Percentiles rank a stretch among this genome's conserved stretches.
Evolutionary conservation across 2,888 invertebrate species (phyloP).

Genomic region (Nomada goodeniana): DNA sequence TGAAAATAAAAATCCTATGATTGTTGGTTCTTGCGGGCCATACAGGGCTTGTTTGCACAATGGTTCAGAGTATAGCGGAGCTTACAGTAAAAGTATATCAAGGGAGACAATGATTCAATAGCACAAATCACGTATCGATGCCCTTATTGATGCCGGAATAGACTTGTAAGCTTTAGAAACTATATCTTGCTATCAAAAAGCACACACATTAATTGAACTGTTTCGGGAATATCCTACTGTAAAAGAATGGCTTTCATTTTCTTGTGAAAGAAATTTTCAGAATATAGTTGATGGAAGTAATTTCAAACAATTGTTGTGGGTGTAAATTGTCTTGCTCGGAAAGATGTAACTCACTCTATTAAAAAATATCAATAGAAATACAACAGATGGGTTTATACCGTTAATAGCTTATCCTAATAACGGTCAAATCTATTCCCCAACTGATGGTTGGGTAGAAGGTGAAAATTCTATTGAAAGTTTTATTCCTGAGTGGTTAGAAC

Average conservation of each 20-base stretch:
- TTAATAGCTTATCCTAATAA: constrained; percentile 97
- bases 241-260: constrained; percentile 95
- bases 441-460: constrained; percentile 85
- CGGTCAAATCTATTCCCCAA: constrained; percentile 91
- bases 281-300: constrained; percentile 92
- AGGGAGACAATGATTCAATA: constrained; percentile 89
- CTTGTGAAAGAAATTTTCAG: constrained; percentile 89
- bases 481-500: constrained; percentile 91
- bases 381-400: constrained; percentile 86
- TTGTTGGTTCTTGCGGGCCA: constrained; percentile 96
- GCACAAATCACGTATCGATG: constrained; percentile 93
- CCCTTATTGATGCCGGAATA: constrained; percentile 91
- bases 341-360: constrained; percentile 88
- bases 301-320: constrained; percentile 95
- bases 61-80: constrained; percentile 97
- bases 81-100: constrained; percentile 89
- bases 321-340: constrained; percentile 93
- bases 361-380: constrained; percentile 85
- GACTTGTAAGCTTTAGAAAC: constrained; percentile 96
- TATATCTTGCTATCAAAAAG: constrained; percentile 94
- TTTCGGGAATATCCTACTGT: constrained; percentile 91
- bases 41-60: constrained; percentile 96
- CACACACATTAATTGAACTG: constrained; percentile 91
- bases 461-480: constrained; percentile 90
- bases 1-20: constrained; percentile 85